These are phyloP conservation scores for Heliopora coerulea DNA, from an alignment of 92 coral and sea anemone genomes.

Conservation along the genomic window DNA sequence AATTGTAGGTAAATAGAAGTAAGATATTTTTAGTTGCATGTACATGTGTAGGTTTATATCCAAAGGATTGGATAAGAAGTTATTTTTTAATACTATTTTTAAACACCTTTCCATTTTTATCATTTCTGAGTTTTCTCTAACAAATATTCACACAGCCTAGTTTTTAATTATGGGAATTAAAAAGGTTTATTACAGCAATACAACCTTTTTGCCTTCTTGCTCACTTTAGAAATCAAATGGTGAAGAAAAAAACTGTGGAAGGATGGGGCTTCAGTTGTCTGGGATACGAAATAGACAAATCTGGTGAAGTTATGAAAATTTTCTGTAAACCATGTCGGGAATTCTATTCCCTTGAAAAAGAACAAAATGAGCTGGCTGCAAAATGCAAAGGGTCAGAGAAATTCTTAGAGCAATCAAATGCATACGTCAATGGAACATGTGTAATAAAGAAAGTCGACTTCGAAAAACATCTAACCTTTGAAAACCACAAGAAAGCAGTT, in stretches of 20 bases:
- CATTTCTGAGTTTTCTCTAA: too few species aligned
- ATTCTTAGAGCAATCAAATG: slow-evolving; percentile 22
- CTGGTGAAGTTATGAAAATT: slow-evolving; percentile 12
- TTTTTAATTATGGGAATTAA: too few species aligned
- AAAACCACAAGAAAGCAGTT: slow-evolving; percentile 19
- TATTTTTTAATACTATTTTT: too few species aligned
- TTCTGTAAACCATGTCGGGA: slow-evolving; percentile 33
- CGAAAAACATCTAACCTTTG: slow-evolving; percentile 15
- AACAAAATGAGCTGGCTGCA: slow-evolving; percentile 18
- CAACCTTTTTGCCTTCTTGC: not conserved
- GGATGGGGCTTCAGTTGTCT: slow-evolving; percentile 31
- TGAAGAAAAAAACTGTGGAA: slow-evolving; percentile 27
- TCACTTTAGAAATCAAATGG: slow-evolving; percentile 3
- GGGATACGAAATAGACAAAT: slow-evolving; percentile 25
- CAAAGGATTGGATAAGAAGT: too few species aligned
- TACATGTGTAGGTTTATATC: too few species aligned
- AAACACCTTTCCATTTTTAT: too few species aligned
- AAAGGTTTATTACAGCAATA: too few species aligned
- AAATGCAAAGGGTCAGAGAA: slow-evolving; percentile 15
- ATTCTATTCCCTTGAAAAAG: slow-evolving; percentile 6
- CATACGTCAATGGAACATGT: slow-evolving; percentile 22
- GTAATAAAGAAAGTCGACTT: slow-evolving; percentile 12
- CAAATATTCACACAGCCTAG: too few species aligned
- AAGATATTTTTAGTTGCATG: too few species aligned
- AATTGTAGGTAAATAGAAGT: too few species aligned